Evolutionary conservation across 2,888 invertebrate species (phyloP).

Genomic region (Noctua pronuba): DNA sequence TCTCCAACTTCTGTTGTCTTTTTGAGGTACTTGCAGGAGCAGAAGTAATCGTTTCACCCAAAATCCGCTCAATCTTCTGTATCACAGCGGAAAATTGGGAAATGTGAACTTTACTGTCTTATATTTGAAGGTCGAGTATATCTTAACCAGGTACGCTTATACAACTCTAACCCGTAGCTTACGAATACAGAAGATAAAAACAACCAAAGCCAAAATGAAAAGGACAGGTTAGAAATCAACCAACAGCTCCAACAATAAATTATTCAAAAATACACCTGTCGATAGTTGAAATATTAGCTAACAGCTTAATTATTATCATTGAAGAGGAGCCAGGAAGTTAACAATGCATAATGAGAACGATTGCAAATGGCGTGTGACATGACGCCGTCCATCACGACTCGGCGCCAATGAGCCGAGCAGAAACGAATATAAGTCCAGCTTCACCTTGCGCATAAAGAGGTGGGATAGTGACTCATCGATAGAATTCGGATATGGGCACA

Average conservation of each 20-base stretch:
- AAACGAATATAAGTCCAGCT: conserved; percentile 55
- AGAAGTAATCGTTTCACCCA: neutral
- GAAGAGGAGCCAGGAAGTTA: conserved; percentile 43
- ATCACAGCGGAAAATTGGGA: neutral
- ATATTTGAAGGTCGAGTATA: neutral
- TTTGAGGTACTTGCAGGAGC: neutral
- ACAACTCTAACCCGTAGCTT: neutral
- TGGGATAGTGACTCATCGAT: conserved; percentile 11
- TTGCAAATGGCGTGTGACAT: conserved; percentile 52
- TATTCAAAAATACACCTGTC: conserved; percentile 37
- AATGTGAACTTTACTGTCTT: neutral
- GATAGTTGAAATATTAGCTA: conserved; percentile 44
- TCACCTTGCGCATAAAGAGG: conserved; percentile 65
- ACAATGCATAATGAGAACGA: conserved; percentile 47
- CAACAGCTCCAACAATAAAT: conserved; percentile 15
- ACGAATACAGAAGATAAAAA: neutral
- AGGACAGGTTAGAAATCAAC: neutral
- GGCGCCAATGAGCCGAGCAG: conserved; percentile 63
- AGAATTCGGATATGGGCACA: neutral
- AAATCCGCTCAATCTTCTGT: neutral
- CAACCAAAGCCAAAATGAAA: neutral
- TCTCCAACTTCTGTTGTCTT: neutral
- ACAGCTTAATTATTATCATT: conserved; percentile 48
- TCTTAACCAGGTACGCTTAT: neutral
- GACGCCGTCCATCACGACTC: conserved; percentile 63